Evolutionary conservation across 2,113 vertebrate genomes (phyloP).

Genomic region (Oplegnathus fasciatus): DNA sequence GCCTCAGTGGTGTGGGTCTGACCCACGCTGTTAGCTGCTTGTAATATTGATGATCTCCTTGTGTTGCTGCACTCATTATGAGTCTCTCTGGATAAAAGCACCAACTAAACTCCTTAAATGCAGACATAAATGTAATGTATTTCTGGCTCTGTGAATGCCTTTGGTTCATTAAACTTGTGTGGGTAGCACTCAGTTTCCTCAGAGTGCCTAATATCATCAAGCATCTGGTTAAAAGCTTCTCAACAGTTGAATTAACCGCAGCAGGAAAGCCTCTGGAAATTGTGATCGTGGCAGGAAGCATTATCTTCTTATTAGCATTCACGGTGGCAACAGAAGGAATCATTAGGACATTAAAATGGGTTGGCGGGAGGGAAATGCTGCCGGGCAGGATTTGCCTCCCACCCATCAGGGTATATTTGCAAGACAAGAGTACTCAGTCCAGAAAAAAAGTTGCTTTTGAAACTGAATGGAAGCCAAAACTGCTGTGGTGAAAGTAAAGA

Average conservation of each 20-base stretch:
- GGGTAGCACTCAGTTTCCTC: slow-evolving; percentile 38
- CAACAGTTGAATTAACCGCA: slow-evolving; percentile 54
- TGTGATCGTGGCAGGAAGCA: slow-evolving; percentile 41
- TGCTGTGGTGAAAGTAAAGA: background rate
- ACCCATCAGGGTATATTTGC: slow-evolving; percentile 16
- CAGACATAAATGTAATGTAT: slow-evolving; percentile 38
- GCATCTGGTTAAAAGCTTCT: slow-evolving; percentile 67
- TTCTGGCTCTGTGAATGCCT: slow-evolving; percentile 32
- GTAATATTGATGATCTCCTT: slow-evolving; percentile 33
- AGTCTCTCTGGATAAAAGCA: slow-evolving; percentile 26
- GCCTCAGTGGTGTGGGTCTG: background rate
- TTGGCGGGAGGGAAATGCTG: slow-evolving; percentile 20
- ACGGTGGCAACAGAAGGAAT: slow-evolving; percentile 48
- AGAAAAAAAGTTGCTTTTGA: slow-evolving; percentile 29
- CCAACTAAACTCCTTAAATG: slow-evolving; percentile 22
- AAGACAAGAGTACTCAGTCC: slow-evolving; percentile 11
- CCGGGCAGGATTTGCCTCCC: slow-evolving; percentile 49
- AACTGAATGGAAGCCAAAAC: background rate
- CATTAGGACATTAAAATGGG: slow-evolving; percentile 44
- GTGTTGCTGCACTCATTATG: slow-evolving; percentile 25
- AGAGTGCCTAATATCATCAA: slow-evolving; percentile 47
- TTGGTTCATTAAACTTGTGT: slow-evolving; percentile 63
- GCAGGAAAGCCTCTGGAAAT: slow-evolving; percentile 65
- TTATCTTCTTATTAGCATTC: slow-evolving; percentile 60
- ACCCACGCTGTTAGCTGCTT: slow-evolving; percentile 14